Percentiles rank a stretch among this genome's conserved stretches.
Conservation (phyloP, 2,113 vertebrate genomes). For the Panthera leo region DNA sequence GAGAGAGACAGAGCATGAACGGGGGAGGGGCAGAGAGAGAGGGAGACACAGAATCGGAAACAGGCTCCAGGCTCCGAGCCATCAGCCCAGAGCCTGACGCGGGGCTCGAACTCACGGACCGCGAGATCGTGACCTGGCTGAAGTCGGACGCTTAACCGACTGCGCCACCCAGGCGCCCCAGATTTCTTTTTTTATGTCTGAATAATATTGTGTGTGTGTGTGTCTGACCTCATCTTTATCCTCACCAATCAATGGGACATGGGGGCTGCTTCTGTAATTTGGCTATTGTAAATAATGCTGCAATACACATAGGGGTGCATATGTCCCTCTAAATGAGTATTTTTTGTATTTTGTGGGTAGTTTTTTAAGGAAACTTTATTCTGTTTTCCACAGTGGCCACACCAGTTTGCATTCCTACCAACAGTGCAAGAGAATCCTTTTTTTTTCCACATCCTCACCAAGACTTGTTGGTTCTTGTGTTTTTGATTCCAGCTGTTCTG, state of each 20-base stretch:
- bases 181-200: neutral
- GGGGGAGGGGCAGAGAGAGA: no score
- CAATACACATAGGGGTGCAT: neutral
- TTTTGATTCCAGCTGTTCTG: neutral
- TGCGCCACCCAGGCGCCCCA: no score
- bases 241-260: neutral
- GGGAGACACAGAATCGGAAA: no score
- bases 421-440: neutral
- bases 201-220: neutral
- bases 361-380: neutral
- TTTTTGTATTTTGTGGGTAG: neutral
- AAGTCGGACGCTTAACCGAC: no score
- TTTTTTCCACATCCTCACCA: neutral
- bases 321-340: neutral
- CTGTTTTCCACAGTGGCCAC: neutral
- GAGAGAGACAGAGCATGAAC: no score
- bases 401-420: neutral
- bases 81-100: no score
- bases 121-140: no score
- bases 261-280: neutral
- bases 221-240: neutral
- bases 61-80: no score
- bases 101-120: no score
- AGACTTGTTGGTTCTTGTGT: neutral
- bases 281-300: neutral